Evolutionary conservation across 2,888 invertebrate genomes (phyloP).

Genomic region (Villa cingulata): DNA sequence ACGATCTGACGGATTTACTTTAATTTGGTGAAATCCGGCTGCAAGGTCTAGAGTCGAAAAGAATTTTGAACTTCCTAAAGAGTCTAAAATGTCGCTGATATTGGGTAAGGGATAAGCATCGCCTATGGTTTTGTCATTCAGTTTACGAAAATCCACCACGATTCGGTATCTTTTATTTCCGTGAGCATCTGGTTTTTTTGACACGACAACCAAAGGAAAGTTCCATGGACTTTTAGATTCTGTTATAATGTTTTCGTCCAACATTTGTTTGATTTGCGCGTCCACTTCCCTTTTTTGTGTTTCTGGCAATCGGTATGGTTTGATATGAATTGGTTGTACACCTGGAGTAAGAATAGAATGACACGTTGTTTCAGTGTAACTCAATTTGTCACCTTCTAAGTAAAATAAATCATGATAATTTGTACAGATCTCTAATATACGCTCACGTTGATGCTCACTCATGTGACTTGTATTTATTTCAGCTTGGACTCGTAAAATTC

Average conservation of each 20-base stretch:
- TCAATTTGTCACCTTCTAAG: neutral
- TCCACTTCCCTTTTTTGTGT: neutral
- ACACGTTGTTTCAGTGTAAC: neutral
- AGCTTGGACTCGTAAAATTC: no score
- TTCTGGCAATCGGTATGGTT: neutral
- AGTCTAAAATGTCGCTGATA: neutral
- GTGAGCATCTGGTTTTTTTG: neutral
- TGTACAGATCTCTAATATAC: no score
- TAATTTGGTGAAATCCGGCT: neutral
- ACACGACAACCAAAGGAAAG: neutral
- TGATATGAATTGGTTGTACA: neutral
- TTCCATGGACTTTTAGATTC: neutral
- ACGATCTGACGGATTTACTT: neutral
- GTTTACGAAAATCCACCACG: neutral
- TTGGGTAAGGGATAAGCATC: neutral
- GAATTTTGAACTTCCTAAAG: neutral
- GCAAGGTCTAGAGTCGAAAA: neutral
- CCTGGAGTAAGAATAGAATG: neutral
- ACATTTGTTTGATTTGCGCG: neutral
- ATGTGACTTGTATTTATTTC: no score
- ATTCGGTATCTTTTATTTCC: neutral
- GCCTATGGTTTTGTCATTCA: neutral
- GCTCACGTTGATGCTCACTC: no score
- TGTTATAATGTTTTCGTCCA: neutral
- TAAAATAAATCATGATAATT: no score